A percentile compares a stretch with the other conserved stretches of the same genome.
Evolutionary conservation across 2,113 vertebrate genomes (phyloP).

Genomic region (Camarhynchus parvulus): DNA sequence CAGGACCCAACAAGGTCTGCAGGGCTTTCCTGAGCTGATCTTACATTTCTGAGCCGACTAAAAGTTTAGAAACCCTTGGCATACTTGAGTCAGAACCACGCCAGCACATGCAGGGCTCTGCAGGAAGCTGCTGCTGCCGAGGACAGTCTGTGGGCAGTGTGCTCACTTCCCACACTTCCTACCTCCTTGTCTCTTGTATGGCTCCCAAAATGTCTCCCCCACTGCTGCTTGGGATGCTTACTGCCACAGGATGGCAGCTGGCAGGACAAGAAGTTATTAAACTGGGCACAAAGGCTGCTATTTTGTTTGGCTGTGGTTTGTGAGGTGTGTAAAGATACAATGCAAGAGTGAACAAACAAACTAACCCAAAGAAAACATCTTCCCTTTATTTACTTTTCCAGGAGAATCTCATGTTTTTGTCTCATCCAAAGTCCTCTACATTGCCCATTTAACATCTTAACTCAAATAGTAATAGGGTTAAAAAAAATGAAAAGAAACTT

Average conservation of each 20-base stretch:
- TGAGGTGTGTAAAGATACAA: background rate
- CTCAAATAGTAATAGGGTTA: background rate
- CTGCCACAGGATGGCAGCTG: background rate
- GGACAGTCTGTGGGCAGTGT: rapidly evolving
- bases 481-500: background rate
- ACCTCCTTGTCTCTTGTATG: background rate
- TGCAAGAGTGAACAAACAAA: background rate
- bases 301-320: background rate
- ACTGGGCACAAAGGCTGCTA: background rate
- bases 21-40: background rate
- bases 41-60: background rate
- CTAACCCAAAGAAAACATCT: background rate
- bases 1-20: rapidly evolving
- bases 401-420: background rate
- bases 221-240: background rate
- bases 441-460: background rate
- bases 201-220: background rate
- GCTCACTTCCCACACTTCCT: background rate
- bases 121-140: rapidly evolving
- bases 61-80: background rate
- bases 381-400: background rate
- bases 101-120: rapidly evolving
- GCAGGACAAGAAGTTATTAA: background rate
- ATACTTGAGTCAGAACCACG: rapidly evolving
- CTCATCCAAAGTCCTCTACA: background rate